Evolutionary conservation across 2,888 invertebrate species (phyloP), one percentile per base, ranked within the genome.

Genomic region (Sminthurides aquaticus): DNA sequence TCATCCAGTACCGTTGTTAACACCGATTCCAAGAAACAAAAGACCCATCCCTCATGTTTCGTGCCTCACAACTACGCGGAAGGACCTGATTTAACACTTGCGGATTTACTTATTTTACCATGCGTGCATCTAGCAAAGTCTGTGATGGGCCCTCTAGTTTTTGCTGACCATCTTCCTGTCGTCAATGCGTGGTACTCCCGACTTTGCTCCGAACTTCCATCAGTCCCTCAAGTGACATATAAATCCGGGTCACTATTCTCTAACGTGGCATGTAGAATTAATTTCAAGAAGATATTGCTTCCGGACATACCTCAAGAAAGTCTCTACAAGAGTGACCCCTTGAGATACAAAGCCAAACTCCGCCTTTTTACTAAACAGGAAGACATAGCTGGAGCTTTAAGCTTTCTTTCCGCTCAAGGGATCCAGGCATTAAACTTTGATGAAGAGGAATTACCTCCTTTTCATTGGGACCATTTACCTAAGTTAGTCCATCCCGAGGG

Each of bases 21-120:
- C n/a, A n/a, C n/a, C n/a, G n/a, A 48, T 15, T 48, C 48, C 18
- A 18, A 48, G 15, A 48, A 48, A 48, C 15, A 48, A 18, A 48
- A 15, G 18, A 15, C 15, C 15, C 15, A n/a, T 20, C 20, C 54
- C 24, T 5, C 3, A 54, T 5, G 24, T 22, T 2, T 20, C 34
- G 29, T 22, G 29, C n/a, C 34, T 28, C n/a, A 52, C 8, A 34
- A 5, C 59, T 95, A 85, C 81, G 88, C 90, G 1, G 93, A 95
- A 80, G 93, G 92, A 1, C 85, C 88, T 1, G 84, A 83, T 69
- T 83, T 93, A 75, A 91, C 91, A 0, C 79, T 95, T 72, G 87
- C 93, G 2, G 95, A 95, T 79, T 77, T 92, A 49, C 84, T 94
- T 66, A 81, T 95, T 64, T 85, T 87, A 74, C 86, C 89, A 1